Evolutionary conservation across 2,113 vertebrate species (phyloP), one percentile per base, ranked within the genome.

Genomic region (Pelvicachromis taeniatus): DNA sequence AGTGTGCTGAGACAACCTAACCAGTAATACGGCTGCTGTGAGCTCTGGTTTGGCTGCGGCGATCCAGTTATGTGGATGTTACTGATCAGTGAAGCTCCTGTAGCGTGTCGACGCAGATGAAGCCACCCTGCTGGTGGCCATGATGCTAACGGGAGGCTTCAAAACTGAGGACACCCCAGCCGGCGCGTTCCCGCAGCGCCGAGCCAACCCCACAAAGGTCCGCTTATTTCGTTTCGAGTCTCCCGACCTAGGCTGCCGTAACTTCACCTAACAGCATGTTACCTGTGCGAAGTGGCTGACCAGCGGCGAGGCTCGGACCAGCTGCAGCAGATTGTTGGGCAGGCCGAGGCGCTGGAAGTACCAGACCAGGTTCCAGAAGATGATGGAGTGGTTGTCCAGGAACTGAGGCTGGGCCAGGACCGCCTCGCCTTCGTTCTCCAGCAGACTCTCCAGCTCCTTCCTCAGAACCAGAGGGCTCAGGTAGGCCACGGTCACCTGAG

Each of bases 301-400:
- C n/a, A 97, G 94, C 0, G 96, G 90, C 2, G 97, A 97, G 21
- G 94, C 94, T 35, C 95, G 78, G n/a, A 99, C 92, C 83, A 99
- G 96, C 77, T 96, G 96, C 19, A 96, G 96, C 21, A 99, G 95
- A 91, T 97, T 96, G 40, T 93, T 97, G 84, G 97, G 97, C 58
- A 99, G 94, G 1, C 94, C 92, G 14, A 99, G 95, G 17, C 98
- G 96, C 81, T 97, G 96, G 95, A 99, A 99, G 90, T 96, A 98
- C 98, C 98, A 99, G 1, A 99, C 93, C n/a, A 99, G 96, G 94
- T 99, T 99, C 98, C 98, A 99, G 96, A 96, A 99, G 92, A 99
- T 97, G 94, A 99, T 98, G 91, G 97, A 97, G 90, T 99, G 98
- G 54, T 93, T 96, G 83, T 97, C 97, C 16, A 98, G 96, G 77